Conservation (phyloP, 2,888 invertebrate genomes). For the Aleiodes leptofemur region DNA sequence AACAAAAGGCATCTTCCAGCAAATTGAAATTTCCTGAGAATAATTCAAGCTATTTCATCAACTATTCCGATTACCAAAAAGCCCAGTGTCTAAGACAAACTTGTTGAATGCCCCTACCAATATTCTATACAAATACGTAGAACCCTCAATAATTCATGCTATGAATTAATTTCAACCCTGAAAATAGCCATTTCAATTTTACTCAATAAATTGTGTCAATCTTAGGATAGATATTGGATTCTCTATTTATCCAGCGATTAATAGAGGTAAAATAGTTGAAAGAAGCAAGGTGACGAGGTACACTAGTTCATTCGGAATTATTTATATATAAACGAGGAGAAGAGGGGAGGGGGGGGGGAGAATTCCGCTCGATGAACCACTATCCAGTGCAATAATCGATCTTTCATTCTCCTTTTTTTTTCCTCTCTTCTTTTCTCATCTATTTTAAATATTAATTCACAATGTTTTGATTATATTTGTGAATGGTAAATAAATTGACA, state of each 20-base stretch:
- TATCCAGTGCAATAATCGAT: conserved; percentile 16
- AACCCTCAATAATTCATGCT: neutral
- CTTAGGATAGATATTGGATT: neutral
- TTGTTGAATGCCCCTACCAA: conserved; percentile 6
- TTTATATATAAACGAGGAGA: neutral
- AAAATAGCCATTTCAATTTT: neutral
- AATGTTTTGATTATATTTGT: conserved; percentile 7
- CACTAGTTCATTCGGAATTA: conserved; percentile 18
- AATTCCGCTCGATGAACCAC: conserved; percentile 19
- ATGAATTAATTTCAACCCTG: neutral
- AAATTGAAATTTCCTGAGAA: neutral
- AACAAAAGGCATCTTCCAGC: no score
- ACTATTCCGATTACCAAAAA: neutral
- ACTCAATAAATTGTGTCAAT: conserved; percentile 11
- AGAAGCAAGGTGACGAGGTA: conserved; percentile 4
- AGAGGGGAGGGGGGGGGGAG: neutral
- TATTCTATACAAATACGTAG: neutral
- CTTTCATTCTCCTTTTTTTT: neutral
- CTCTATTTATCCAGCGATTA: neutral
- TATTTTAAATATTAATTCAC: conserved; percentile 1
- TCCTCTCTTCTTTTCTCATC: neutral
- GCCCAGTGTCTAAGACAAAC: neutral
- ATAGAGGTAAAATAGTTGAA: neutral
- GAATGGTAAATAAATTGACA: neutral
- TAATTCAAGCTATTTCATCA: neutral